Base-by-base conservation (phyloP, 2,888 invertebrate species). In the Drosophila cognata region DNA sequence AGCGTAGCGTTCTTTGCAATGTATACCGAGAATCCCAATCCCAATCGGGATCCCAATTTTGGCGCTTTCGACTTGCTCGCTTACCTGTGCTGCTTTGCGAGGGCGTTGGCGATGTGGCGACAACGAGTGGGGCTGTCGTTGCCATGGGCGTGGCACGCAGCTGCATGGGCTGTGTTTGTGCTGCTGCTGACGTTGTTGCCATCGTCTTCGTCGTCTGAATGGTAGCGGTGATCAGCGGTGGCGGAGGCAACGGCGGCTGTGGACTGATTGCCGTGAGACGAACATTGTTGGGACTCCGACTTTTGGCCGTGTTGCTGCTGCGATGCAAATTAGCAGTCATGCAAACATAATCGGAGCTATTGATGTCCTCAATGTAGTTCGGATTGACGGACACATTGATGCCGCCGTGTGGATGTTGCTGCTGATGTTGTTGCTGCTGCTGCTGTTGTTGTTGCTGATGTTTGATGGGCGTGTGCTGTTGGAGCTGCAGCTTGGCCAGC, bases 321-420 rank as follows among this genome's bases (percentile, higher is more conserved):
- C 92, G 81, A 71, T 91, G 92, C 62, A 95, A 94, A 43, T 95
- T 96, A n/a, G 96, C 96, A 18, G 96, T 96, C 97, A 97, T 97
- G 88, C 97, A 96, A 31, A 97, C 97, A 93, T 97, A 97, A 91
- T 97, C 97, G 21, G 96, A 96, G 72, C 96, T 96, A 91, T 96
- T 96, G 25, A 96, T 95, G 78, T 96, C 96, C 71, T 96, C 96
- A 48, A 94, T 94, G 90, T 94, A 93, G 77, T 93, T 93, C 13
- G 93, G 93, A 88, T 92, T 93, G 25, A 92, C 88, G 3, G 93
- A 92, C 5, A 93, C 91, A 82, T 93, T 92, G 64, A 93, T 92
- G 66, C 91, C 89, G 50, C 48, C 53, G 11, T 84, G 73, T 3
- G 36, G 28, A 29, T 67, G 61, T 21, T 70, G 68, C 5, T 35